Evolutionary conservation across 2,797 vertebrate species (phyloP).

Genomic region (Eulemur mongoz): DNA sequence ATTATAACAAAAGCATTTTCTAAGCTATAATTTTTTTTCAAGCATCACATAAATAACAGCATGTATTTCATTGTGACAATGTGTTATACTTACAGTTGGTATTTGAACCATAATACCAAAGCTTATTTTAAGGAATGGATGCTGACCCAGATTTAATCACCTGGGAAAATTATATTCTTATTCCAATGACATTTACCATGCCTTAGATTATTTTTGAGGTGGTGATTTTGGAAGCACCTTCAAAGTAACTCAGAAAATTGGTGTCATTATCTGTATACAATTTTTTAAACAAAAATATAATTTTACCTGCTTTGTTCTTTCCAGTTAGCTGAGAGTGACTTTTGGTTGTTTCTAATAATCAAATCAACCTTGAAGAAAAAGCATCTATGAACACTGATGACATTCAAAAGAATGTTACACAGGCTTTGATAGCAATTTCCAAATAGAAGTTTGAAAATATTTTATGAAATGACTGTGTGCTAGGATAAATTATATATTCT

Average conservation of each 20-base stretch:
- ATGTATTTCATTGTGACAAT: not conserved
- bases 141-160: not conserved
- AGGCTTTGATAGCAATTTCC: slow-evolving; percentile 12
- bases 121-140: not conserved
- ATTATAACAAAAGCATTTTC: not conserved
- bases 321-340: not conserved
- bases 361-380: slow-evolving; percentile 27
- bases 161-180: slow-evolving; percentile 1
- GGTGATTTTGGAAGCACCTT: not conserved
- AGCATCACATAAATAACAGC: not conserved
- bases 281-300: slow-evolving; percentile 20
- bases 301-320: not conserved
- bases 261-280: not conserved
- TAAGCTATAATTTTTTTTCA: not conserved
- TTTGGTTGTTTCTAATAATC: not conserved
- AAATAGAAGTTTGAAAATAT: slow-evolving; percentile 28
- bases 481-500: slow-evolving; percentile 6
- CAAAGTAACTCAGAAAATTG: slow-evolving; percentile 5
- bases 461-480: not conserved
- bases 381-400: not conserved
- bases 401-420: not conserved
- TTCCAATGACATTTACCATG: not conserved
- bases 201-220: slow-evolving; percentile 21
- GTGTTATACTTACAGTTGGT: not conserved
- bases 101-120: not conserved